Percentiles rank a stretch among this genome's conserved stretches.
Evolutionary conservation across 2,113 vertebrate species (phyloP).

Genomic region (Dicerorhinus sumatrensis): DNA sequence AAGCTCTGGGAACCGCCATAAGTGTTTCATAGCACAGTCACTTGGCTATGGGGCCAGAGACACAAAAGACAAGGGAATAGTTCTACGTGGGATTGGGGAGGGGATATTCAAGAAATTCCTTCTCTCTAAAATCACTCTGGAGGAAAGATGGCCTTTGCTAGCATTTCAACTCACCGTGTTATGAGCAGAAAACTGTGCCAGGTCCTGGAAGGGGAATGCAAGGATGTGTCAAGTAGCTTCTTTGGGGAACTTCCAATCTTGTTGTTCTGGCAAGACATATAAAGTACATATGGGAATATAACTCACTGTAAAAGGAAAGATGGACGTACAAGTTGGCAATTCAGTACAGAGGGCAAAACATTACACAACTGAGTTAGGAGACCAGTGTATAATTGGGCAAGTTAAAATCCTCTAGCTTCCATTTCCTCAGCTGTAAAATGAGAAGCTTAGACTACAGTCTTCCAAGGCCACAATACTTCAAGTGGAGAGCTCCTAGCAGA

Average conservation of each 20-base stretch:
- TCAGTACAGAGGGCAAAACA: background rate
- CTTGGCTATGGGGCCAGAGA: background rate
- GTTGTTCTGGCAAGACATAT: background rate
- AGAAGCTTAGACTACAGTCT: background rate
- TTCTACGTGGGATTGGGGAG: background rate
- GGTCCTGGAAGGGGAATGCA: background rate
- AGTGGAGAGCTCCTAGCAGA: background rate
- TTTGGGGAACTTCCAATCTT: background rate
- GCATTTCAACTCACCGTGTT: background rate
- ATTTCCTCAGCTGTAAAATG: background rate
- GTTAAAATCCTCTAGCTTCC: background rate
- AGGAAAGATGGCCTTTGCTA: background rate
- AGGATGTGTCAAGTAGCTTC: background rate
- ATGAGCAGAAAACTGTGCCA: background rate
- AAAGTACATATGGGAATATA: background rate
- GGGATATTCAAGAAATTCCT: background rate
- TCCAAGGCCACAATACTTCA: background rate
- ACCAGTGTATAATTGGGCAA: background rate
- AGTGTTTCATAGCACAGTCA: background rate
- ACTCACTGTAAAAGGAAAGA: background rate
- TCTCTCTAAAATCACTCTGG: background rate
- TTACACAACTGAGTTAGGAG: background rate
- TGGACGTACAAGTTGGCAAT: too few species aligned
- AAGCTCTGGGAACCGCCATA: accelerated
- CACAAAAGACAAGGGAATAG: background rate